Evolutionary conservation across 2,888 invertebrate species (phyloP).

Genomic region (Agrochola lychnidis): DNA sequence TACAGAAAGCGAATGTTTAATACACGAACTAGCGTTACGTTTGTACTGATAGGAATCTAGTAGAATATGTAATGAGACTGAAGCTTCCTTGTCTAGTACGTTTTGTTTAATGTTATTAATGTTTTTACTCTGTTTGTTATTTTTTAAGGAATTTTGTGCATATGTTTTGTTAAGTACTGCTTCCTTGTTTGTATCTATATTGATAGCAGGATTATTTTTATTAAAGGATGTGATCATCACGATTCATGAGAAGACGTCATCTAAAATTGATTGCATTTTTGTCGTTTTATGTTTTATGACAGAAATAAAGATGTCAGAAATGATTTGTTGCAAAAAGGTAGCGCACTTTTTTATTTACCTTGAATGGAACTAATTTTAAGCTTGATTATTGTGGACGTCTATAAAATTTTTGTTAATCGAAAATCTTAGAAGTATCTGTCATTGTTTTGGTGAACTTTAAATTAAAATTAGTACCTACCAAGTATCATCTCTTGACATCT

Average conservation of each 20-base stretch:
- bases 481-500: neutral
- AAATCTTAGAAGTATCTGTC: neutral
- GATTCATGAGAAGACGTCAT: conserved; percentile 14
- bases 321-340: conserved; percentile 18
- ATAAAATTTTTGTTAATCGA: neutral
- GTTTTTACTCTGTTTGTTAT: conserved; percentile 44
- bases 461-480: neutral
- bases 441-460: neutral
- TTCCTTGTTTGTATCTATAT: conserved; percentile 49
- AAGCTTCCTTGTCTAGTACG: conserved; percentile 65
- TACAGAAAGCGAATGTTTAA: conserved; percentile 68
- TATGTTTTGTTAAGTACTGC: conserved; percentile 40
- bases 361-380: neutral
- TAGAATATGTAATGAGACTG: conserved; percentile 64
- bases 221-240: conserved; percentile 32
- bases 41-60: conserved; percentile 64
- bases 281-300: conserved; percentile 12
- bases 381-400: neutral
- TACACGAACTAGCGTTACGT: conserved; percentile 64
- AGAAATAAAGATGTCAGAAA: conserved; percentile 12
- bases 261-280: conserved; percentile 1
- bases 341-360: conserved; percentile 5
- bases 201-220: conserved; percentile 22
- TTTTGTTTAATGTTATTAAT: conserved; percentile 47
- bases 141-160: conserved; percentile 50